Percentiles rank a stretch among this genome's conserved stretches.
These are phyloP conservation scores for Hedychridium roseum DNA, from an alignment of 2,888 invertebrate species.

Conservation along the genomic window DNA sequence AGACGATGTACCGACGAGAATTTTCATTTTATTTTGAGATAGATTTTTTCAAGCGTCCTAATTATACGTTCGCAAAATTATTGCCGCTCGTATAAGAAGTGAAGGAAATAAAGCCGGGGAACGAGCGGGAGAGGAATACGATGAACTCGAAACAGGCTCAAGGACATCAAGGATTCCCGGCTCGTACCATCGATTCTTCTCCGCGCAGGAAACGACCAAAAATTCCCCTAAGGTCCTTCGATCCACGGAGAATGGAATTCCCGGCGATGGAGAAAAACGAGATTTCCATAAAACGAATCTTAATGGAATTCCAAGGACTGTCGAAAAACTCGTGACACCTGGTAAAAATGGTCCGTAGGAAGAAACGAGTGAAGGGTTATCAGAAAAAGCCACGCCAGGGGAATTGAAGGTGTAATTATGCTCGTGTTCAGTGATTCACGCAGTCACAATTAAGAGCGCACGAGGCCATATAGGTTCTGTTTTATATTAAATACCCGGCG, in stretches of 20 bases:
- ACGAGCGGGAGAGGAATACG: constrained; percentile 26
- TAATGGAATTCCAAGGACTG: constrained; percentile 2
- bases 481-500: too few species aligned
- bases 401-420: too few species aligned
- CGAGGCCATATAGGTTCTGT: too few species aligned
- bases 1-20: too few species aligned
- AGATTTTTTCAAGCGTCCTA: too few species aligned
- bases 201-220: constrained; percentile 8
- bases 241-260: background rate
- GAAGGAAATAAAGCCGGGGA: constrained; percentile 13
- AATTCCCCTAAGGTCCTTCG: constrained; percentile 5
- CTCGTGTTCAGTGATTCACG: too few species aligned
- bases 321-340: constrained; percentile 7
- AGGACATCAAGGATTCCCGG: constrained; percentile 23
- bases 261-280: constrained; percentile 6
- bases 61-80: too few species aligned
- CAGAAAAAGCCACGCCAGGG: too few species aligned
- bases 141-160: constrained; percentile 33
- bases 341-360: constrained; percentile 3
- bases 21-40: too few species aligned
- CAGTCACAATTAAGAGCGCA: too few species aligned
- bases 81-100: too few species aligned
- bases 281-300: constrained; percentile 9
- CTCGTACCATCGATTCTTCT: constrained; percentile 16
- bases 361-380: constrained; percentile 5